phyloP scores from a whole-genome alignment of 2,113 vertebrate genomes.

The Heliornis fulica region DNA sequence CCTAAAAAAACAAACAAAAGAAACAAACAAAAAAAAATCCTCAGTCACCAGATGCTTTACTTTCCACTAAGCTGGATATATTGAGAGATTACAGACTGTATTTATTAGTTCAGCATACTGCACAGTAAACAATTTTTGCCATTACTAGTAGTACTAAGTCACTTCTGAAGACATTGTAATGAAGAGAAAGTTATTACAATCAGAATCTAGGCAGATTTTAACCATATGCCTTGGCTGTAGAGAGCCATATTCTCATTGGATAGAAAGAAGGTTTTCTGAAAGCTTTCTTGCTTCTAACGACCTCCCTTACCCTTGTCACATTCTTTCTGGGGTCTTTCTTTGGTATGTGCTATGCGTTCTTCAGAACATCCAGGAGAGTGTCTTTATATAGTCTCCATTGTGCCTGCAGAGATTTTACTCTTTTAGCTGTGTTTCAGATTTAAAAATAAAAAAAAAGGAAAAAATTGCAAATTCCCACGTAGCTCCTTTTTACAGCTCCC shows the following conservation, averaged over 20 bases:
- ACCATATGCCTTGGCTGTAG: fast-evolving
- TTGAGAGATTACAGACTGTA: not conserved
- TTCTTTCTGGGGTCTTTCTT: not conserved
- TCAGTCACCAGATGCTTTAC: not conserved
- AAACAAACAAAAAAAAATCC: too few relatives aligned
- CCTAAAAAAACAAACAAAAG: not conserved
- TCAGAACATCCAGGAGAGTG: not conserved
- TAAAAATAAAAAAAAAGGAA: not conserved
- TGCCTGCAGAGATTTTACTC: not conserved
- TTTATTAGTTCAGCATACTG: not conserved
- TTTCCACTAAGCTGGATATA: not conserved
- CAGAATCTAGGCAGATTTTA: not conserved
- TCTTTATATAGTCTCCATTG: not conserved
- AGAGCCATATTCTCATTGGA: not conserved
- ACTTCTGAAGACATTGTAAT: not conserved
- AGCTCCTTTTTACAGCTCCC: not conserved
- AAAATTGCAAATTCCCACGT: not conserved
- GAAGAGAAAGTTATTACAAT: not conserved
- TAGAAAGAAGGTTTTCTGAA: not conserved
- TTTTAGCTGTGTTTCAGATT: not conserved
- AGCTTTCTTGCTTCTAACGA: not conserved
- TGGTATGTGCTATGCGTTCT: not conserved
- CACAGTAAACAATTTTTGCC: not conserved
- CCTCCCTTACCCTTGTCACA: not conserved
- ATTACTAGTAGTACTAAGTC: not conserved